These are phyloP conservation scores for Drosophila repletoides DNA, from an alignment of 1,140 invertebrate species.

Conservation along the genomic window DNA sequence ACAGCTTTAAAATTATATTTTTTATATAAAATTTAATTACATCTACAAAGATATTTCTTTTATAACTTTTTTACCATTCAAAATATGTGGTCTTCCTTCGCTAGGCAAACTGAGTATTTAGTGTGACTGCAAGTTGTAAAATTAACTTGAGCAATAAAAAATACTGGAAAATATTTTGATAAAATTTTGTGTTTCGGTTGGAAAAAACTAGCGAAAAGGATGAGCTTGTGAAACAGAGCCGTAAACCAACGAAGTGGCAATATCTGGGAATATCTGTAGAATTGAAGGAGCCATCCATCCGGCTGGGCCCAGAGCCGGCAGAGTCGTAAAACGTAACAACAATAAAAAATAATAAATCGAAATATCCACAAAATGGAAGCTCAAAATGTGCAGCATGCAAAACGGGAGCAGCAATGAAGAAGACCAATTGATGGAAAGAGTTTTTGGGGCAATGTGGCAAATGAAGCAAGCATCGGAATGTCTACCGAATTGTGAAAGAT, in stretches of 20 bases:
- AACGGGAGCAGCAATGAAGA: conserved; percentile 47
- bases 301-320: conserved; percentile 15
- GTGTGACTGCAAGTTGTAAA: conserved; percentile 51
- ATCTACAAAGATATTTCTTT: too few species aligned
- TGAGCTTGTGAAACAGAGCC: conserved; percentile 22
- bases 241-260: conserved; percentile 51
- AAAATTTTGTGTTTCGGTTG: conserved; percentile 41
- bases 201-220: conserved; percentile 37
- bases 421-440: conserved; percentile 7
- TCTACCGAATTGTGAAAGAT: conserved; percentile 15
- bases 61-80: too few species aligned
- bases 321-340: conserved; percentile 81
- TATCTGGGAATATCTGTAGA: conserved; percentile 57
- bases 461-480: conserved; percentile 46
- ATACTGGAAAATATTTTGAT: conserved; percentile 54
- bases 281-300: conserved; percentile 42
- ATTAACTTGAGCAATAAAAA: conserved; percentile 68
- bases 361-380: conserved; percentile 79
- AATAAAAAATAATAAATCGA: conserved; percentile 82
- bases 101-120: too few species aligned
- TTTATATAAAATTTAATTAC: too few species aligned
- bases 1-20: too few species aligned
- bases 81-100: too few species aligned
- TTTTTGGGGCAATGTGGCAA: conserved; percentile 58
- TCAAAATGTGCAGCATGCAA: conserved; percentile 66